These are phyloP conservation scores for Ophiothrix spiculata DNA, from an alignment of 35 echinoderm and acorn worm species.

Conservation along the genomic window DNA sequence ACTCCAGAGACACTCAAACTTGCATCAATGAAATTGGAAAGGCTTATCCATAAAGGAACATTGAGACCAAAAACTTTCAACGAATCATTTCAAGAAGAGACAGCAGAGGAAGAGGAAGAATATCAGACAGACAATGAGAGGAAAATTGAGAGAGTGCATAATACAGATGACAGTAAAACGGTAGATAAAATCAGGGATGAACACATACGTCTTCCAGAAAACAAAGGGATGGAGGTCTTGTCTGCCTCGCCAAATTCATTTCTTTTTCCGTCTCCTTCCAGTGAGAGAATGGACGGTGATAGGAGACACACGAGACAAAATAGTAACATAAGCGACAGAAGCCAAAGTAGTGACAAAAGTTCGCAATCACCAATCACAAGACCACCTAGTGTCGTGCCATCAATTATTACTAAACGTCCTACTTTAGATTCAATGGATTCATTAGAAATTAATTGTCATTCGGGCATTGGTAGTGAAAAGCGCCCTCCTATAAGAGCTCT, in stretches of 20 bases:
- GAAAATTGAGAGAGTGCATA: not conserved
- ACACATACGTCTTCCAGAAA: not conserved
- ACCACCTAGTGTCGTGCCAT: conserved; percentile 4
- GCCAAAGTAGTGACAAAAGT: not conserved
- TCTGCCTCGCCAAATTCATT: not conserved
- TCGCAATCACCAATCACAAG: not conserved
- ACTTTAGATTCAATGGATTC: not conserved
- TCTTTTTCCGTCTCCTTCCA: not conserved
- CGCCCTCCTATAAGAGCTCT: not conserved
- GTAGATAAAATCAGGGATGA: not conserved
- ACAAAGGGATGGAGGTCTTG: not conserved
- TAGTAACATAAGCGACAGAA: not conserved
- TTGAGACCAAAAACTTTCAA: not conserved
- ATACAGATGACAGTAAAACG: not conserved
- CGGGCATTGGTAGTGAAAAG: not conserved
- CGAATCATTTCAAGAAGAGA: not conserved
- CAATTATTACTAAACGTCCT: not conserved
- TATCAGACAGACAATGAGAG: not conserved
- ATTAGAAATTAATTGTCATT: not conserved
- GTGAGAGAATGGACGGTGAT: not conserved
- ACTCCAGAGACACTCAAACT: not conserved
- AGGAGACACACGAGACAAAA: not conserved
- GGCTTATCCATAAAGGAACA: not conserved
- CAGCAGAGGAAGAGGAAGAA: not conserved
- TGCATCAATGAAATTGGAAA: not conserved